Evolutionary conservation across 1,140 invertebrate species (phyloP), one percentile per base, ranked within the genome.

Genomic region (Conus ventricosus): DNA sequence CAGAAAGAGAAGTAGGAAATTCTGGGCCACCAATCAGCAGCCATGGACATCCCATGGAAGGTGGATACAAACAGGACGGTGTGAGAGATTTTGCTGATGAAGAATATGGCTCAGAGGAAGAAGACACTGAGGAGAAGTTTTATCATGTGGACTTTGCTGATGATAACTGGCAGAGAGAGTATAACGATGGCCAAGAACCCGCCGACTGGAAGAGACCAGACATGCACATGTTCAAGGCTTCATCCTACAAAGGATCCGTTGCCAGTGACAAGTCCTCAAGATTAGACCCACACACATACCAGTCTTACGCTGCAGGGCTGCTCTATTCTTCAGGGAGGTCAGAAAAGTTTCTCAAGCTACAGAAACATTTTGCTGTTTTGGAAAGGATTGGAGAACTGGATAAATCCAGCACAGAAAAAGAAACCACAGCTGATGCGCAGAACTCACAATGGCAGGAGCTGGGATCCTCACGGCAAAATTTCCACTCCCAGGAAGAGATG

Each of bases 281-380:
- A 53, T 85, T 95, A 11, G 94, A 94, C 88, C 92, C 93, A 17
- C 92, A 93, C 54, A 93, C 93, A 51, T 95, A 95, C 86, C 94
- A 94, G 91, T 94, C 93, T 23, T 95, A 95, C 84, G 93, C 94
- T 51, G 94, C 94, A 17, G 97, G 97, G 89, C 95, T 97, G 88
- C 94, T 97, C 88, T 97, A 98, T 93, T 96, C 96, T 0, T 96
- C 96, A 91, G 96, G 96, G 78, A 97, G 97, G 93, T 98, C 97
- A 1, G 97, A 97, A 88, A 96, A 97, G 84, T 99, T 99, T 95
- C 96, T 97, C 88, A 97, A 98, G 89, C 95, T 99, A 10, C 97
- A 97, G 93, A 97, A 97, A 80, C 97, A 98, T 94, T 99, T 98
- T 94, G 96, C 97, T 55, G 98, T 97, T 90, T 96, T 99, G 67